Base-by-base conservation (phyloP, 2,888 invertebrate species). In the Cremastobaeus sp. region DNA sequence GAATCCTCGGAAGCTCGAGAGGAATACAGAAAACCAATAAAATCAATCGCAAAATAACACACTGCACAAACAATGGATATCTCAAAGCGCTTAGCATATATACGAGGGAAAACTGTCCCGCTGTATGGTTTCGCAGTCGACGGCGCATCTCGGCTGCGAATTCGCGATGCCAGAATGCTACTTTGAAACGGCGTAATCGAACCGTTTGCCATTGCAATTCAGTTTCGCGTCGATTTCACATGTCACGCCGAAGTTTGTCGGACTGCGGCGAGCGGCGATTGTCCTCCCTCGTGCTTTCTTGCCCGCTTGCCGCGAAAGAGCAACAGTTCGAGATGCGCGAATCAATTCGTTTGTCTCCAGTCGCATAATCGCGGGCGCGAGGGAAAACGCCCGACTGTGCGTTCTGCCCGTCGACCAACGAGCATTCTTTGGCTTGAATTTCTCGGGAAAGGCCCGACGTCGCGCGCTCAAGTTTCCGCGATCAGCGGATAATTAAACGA, bases 21-120 rank as follows among this genome's bases (percentile, higher is more conserved):
- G n/a, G n/a, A 64, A 71, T 75, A 57, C 55, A 72, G 60, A 77
- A 78, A 82, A 78, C 77, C 81, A 82, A 83, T 83, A 83, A 83
- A 83, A 82, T 82, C 82, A 82, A 81, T 82, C 77, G 76, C 75
- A 71, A 77, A 78, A 77, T 82, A 79, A 75, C 71, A 70, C 60
- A 50, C 72, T 60, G 70, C 71, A 68, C 73, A 65, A 82, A 81
- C 82, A 82, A 81, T 82, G 78, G 79, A 80, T 80, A 77, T 52
- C 76, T 60, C 68, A 76, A 76, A 81, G 68, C 76, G 81, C 81
- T 85, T 85, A 84, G 84, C 84, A 85, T 85, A 84, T 84, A 85
- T 85, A 85, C 83, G 84, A 85, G 84, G 78, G 79, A 78, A 82
- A 82, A 82, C 70, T 60, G 65, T 68, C 74, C 66, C 62, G 69